phyloP scores from a whole-genome alignment of 30 jellyfish, hydroid and myxozoan genomes.

The Calvadosia cruxmelitensis region DNA sequence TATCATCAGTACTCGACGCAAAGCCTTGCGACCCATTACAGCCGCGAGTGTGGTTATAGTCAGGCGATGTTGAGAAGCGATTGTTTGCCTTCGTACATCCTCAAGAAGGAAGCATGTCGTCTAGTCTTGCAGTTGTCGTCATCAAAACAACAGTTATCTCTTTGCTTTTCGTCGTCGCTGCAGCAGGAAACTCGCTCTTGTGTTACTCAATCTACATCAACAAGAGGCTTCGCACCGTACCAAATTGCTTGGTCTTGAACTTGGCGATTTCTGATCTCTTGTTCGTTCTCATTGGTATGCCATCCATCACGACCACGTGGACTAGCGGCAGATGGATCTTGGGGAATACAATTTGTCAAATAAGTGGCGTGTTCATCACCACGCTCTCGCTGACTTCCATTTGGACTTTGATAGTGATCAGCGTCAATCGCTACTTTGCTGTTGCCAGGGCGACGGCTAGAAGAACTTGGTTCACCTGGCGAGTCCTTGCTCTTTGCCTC shows the following conservation, averaged over 20 bases:
- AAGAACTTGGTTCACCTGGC: constrained; percentile 31
- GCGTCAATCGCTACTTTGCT: constrained; percentile 71
- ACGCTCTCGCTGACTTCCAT: constrained; percentile 59
- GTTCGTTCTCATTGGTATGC: constrained; percentile 54
- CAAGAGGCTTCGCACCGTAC: constrained; percentile 48
- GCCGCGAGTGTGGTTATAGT: too few relatives aligned
- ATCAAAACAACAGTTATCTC: too few relatives aligned
- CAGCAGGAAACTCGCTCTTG: too few relatives aligned
- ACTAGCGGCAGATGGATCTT: constrained; percentile 71
- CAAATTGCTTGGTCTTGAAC: constrained; percentile 73
- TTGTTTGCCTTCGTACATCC: too few relatives aligned
- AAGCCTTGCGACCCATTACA: too few relatives aligned
- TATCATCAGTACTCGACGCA: too few relatives aligned
- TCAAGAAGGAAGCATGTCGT: too few relatives aligned
- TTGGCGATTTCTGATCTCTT: constrained; percentile 84
- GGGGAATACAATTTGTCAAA: constrained; percentile 60
- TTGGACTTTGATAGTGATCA: constrained; percentile 72
- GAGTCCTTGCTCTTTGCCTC: constrained; percentile 17
- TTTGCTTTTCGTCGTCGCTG: too few relatives aligned
- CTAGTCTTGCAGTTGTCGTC: too few relatives aligned
- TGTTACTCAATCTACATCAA: constrained; percentile 42
- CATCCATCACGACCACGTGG: constrained; percentile 46
- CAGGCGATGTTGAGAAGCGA: too few relatives aligned
- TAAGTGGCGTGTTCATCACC: constrained; percentile 63
- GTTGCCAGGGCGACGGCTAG: constrained; percentile 57